Evolutionary conservation across 2,113 vertebrate genomes (phyloP).

Genomic region (Trogon surrucura): DNA sequence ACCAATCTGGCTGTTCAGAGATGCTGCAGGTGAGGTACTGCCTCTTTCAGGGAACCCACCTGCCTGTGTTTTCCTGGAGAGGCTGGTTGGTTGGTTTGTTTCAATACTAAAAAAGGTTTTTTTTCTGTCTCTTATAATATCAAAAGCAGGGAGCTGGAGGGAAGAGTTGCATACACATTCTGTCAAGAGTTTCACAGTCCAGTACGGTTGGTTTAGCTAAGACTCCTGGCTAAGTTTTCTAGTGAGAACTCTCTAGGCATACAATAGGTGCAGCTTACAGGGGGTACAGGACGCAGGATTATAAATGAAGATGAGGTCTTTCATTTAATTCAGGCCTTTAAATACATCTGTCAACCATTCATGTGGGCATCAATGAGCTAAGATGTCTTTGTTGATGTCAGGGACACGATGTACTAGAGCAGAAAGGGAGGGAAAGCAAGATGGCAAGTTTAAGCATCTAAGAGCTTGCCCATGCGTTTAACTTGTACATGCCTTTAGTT

Average conservation of each 20-base stretch:
- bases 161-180: neutral
- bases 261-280: neutral
- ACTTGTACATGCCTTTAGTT: neutral
- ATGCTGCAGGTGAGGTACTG: neutral
- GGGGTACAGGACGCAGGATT: neutral
- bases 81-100: neutral
- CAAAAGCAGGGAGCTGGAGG: neutral
- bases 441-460: neutral
- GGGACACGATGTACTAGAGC: neutral
- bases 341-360: neutral
- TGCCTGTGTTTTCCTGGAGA: neutral
- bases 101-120: neutral
- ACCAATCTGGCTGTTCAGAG: neutral
- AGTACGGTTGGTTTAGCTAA: neutral
- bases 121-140: neutral
- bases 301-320: neutral
- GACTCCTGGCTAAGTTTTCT: neutral
- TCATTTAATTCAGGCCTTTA: neutral
- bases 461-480: neutral
- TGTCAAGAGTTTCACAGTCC: neutral
- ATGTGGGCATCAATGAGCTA: neutral
- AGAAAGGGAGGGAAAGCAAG: neutral
- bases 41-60: neutral
- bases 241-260: neutral
- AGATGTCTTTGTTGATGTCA: neutral